Evolutionary conservation across 2,888 invertebrate species (phyloP), one percentile per base, ranked within the genome.

Genomic region (Trissolcus japonicus): DNA sequence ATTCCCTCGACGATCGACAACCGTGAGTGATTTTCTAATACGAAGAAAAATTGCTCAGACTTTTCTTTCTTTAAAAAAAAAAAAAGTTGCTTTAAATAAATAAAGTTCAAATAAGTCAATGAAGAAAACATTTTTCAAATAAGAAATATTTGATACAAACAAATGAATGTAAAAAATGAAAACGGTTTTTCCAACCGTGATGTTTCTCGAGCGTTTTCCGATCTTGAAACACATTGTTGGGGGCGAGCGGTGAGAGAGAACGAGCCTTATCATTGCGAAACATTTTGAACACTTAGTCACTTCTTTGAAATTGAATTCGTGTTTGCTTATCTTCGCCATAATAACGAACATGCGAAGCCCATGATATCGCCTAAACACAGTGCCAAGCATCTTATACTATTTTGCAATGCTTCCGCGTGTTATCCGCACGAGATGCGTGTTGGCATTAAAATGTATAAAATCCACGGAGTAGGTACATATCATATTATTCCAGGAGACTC

Each of bases 341-440:
- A 73, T 73, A 73, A 66, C 66, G 73, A 66, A 73, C 73, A 65
- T 73, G 56, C 66, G 60, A 60, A 66, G 35, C 50, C 6, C 53
- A 50, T 60, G 66, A 66, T 66, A 73, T 73, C 73, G 46, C 55
- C 66, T 73, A 73, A 73, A 73, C 60, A 73, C 73, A 73, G 73
- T 66, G 73, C 73, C 66, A 60, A 16, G 66, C 55, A 73, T 73
- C 73, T 73, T 60, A 57, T 61, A 41, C 48, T 50, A 55, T 73
- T 73, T 51, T 53, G 72, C 72, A 60, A 73, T 73, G 73, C 73
- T 73, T 73, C 73, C 73, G 73, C 60, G 51, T 66, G 73, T 73
- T 73, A 55, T 56, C 65, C 40, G 59, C 72, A 54, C 46, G 72
- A 72, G 59, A 72, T 72, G 72, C 72, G 65, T 65, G 72, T 59